Evolutionary conservation across 2,113 vertebrate genomes (phyloP).

Genomic region (Syrmaticus mikado): DNA sequence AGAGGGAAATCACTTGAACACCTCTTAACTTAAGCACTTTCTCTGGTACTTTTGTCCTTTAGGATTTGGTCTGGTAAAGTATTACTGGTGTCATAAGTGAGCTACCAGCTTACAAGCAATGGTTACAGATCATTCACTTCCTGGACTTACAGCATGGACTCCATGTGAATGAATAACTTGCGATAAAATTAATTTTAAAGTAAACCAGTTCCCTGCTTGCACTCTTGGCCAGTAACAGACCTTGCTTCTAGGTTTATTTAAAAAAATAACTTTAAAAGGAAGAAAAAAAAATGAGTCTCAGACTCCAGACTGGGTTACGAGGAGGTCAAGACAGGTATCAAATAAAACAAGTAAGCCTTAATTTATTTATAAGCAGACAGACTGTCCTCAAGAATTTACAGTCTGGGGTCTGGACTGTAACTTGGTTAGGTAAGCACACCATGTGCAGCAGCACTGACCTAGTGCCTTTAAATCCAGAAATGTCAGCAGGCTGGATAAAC

Average conservation of each 20-base stretch:
- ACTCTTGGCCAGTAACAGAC: not conserved
- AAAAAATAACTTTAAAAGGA: not conserved
- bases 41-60: not conserved
- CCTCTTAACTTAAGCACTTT: not conserved
- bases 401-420: not conserved
- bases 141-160: not conserved
- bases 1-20: not conserved
- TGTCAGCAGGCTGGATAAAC: not conserved
- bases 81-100: not conserved
- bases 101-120: not conserved
- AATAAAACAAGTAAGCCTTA: constrained; percentile 5
- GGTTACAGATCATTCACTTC: not conserved
- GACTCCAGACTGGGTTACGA: not conserved
- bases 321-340: not conserved
- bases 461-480: not conserved
- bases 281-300: not conserved
- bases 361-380: constrained; percentile 11
- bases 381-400: constrained; percentile 28
- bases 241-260: not conserved
- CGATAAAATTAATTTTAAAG: constrained; percentile 35
- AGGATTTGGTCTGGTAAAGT: not conserved
- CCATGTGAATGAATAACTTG: constrained; percentile 27
- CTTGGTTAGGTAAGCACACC: constrained; percentile 9
- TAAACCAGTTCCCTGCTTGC: not conserved
- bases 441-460: not conserved